Conservation (phyloP, 2,888 invertebrate species). For the Melanostoma mellinum region DNA sequence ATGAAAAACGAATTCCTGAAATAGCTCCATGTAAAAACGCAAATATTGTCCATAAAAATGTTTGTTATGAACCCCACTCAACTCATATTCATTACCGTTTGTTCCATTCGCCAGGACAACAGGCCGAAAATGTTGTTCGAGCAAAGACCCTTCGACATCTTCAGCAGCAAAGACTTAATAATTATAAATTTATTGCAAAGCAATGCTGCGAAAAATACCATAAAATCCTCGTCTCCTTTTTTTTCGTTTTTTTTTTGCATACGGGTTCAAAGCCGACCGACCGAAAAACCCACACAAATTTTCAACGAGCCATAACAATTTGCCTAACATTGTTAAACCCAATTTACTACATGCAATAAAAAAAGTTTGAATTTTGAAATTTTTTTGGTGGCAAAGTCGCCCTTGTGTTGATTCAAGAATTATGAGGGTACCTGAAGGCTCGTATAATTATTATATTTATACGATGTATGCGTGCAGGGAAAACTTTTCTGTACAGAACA, state of each 20-base stretch:
- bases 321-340: constrained; percentile 25
- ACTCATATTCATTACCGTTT: constrained; percentile 5
- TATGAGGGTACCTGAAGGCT: constrained; percentile 14
- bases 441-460: constrained; percentile 7
- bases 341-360: constrained; percentile 34
- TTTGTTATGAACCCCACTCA: background rate
- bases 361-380: constrained; percentile 9
- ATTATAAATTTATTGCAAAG: constrained; percentile 27
- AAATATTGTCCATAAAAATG: too few relatives aligned
- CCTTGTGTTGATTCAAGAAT: constrained; percentile 27
- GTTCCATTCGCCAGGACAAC: background rate
- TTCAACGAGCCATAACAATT: constrained; percentile 16
- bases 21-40: too few relatives aligned
- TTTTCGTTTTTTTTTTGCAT: background rate
- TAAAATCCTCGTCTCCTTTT: background rate
- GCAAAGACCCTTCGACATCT: constrained; percentile 20
- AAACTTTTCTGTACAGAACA: background rate
- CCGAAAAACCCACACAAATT: background rate
- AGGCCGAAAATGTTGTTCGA: constrained; percentile 4
- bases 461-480: constrained; percentile 7
- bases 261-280: too few relatives aligned
- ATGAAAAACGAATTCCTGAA: too few relatives aligned
- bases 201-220: background rate
- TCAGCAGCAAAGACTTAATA: constrained; percentile 21
- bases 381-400: background rate